These are phyloP conservation scores for Acomys russatus DNA, from an alignment of 2,797 vertebrate species.

Conservation along the genomic window DNA sequence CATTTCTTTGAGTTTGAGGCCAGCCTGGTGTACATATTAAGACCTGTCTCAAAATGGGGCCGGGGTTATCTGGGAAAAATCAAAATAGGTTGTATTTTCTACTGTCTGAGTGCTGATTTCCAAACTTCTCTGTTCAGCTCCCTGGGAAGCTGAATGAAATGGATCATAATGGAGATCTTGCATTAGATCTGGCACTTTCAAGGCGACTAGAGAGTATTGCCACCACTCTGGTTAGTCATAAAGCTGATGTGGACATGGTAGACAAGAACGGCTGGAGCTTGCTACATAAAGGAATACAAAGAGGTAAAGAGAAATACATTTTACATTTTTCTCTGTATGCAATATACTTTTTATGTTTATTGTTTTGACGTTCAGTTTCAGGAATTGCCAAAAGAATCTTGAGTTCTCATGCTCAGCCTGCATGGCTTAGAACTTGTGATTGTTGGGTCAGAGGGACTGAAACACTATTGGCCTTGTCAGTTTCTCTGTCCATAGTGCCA, in stretches of 20 bases:
- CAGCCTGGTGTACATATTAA: not conserved
- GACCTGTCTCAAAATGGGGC: not conserved
- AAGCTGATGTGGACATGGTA: slow-evolving; percentile 97
- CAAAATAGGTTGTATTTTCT: not conserved
- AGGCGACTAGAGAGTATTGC: slow-evolving; percentile 97
- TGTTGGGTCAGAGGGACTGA: not conserved
- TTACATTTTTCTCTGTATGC: slow-evolving; percentile 21
- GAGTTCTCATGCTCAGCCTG: not conserved
- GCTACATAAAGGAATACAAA: slow-evolving; percentile 98
- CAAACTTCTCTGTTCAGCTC: slow-evolving; percentile 88
- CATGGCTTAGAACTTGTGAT: slow-evolving; percentile 25
- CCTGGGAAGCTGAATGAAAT: slow-evolving; percentile 97
- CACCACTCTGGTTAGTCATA: slow-evolving; percentile 96
- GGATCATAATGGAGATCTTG: slow-evolving; percentile 97
- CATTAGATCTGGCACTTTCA: slow-evolving; percentile 96
- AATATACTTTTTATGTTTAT: not conserved
- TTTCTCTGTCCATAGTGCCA: not conserved
- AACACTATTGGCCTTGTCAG: not conserved
- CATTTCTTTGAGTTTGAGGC: not conserved
- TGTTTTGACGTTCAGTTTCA: slow-evolving; percentile 34
- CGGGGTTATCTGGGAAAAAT: not conserved
- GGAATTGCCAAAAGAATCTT: not conserved
- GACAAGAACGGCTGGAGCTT: slow-evolving; percentile 98
- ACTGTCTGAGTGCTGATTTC: not conserved
- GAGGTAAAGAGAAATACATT: slow-evolving; percentile 90